Conservation (phyloP, 2,797 vertebrate genomes). For the Iguana delicatissima region DNA sequence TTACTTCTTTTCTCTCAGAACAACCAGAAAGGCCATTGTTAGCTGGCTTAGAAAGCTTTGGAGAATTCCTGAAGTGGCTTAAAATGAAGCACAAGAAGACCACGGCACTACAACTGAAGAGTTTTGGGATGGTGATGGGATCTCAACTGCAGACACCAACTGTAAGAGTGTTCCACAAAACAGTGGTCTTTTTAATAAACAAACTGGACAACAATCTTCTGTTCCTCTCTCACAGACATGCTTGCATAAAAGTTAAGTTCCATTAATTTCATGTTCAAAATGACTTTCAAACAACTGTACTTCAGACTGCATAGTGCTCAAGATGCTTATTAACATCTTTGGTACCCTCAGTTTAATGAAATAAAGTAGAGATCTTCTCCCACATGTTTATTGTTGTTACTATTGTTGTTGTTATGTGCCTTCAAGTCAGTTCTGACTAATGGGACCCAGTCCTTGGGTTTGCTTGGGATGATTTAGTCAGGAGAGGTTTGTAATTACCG, state of each 20-base stretch:
- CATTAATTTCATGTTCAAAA: background rate
- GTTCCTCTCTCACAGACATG: background rate
- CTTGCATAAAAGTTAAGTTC: background rate
- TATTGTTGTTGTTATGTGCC: too few species aligned
- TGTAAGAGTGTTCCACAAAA: background rate
- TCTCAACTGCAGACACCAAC: background rate
- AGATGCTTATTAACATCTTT: background rate
- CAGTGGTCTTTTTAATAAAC: background rate
- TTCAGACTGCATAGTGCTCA: background rate
- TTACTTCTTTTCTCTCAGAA: background rate
- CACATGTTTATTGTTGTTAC: too few species aligned
- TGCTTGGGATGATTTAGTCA: too few species aligned
- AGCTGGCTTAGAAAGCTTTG: background rate
- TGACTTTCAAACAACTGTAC: background rate
- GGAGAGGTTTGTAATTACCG: too few species aligned
- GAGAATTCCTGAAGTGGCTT: conserved; percentile 6
- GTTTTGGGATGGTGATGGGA: background rate
- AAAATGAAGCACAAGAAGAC: background rate
- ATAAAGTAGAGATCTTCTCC: background rate
- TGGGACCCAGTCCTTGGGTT: too few species aligned
- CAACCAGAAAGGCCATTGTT: background rate
- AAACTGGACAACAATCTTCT: background rate
- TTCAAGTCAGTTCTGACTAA: background rate
- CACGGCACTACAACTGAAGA: background rate
- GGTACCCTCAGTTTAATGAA: background rate